Conservation (phyloP, 2,888 invertebrate genomes). For the Polydesmus complanatus region DNA sequence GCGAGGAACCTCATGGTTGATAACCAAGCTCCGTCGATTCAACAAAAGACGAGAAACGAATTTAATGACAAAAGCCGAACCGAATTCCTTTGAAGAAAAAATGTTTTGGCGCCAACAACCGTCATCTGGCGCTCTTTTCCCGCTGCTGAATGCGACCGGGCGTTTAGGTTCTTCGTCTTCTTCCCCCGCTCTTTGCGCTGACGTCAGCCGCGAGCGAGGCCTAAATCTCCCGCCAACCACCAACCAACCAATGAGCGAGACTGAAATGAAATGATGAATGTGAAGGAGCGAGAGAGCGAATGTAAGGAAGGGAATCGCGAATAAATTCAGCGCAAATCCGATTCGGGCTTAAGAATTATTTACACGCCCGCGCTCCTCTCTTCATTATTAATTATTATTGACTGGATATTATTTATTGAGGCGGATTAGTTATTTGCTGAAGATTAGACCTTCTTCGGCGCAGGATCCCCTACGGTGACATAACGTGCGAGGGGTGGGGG, state of each 20-base stretch:
- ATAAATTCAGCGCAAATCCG: neutral
- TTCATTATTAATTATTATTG: neutral
- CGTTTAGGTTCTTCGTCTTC: neutral
- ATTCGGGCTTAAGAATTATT: neutral
- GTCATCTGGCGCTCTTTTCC: neutral
- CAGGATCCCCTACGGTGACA: too few relatives aligned
- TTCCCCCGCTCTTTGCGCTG: neutral
- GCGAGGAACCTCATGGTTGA: neutral
- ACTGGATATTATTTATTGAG: neutral
- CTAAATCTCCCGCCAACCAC: neutral
- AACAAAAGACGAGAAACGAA: neutral
- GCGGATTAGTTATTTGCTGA: neutral
- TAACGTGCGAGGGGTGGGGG: too few relatives aligned
- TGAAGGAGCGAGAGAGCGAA: neutral
- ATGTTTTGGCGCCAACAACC: neutral
- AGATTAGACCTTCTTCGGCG: too few relatives aligned
- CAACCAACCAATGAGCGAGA: neutral
- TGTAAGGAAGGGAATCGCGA: neutral
- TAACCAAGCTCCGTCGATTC: neutral
- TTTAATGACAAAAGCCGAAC: neutral
- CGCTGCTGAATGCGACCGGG: neutral
- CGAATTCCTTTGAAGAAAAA: neutral
- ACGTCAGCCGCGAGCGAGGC: neutral
- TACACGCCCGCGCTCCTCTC: neutral
- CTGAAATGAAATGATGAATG: too few relatives aligned